These are phyloP conservation scores for Heloderma charlesbogerti DNA, from an alignment of 2,113 vertebrate genomes.

Conservation along the genomic window DNA sequence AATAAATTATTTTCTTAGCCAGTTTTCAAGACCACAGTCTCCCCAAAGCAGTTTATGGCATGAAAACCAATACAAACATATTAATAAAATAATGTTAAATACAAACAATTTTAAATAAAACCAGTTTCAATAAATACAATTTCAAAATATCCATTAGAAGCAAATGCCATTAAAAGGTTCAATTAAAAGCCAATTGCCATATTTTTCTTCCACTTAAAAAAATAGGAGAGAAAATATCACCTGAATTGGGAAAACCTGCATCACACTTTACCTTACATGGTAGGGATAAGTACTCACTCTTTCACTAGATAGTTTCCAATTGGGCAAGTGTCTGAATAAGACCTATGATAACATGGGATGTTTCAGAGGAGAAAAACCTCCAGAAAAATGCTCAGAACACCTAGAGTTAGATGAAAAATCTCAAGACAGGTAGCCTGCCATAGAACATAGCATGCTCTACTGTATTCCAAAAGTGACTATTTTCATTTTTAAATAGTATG, in stretches of 20 bases:
- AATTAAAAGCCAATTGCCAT: too few species aligned
- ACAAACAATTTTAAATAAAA: too few species aligned
- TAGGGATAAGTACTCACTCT: not conserved
- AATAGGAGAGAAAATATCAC: not conserved
- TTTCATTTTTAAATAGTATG: not conserved
- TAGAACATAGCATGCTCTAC: not conserved
- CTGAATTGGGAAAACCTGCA: not conserved
- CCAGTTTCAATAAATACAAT: too few species aligned
- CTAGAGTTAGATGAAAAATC: not conserved
- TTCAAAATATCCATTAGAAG: too few species aligned
- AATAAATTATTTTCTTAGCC: too few species aligned
- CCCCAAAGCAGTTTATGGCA: too few species aligned
- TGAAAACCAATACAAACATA: too few species aligned
- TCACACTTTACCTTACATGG: not conserved
- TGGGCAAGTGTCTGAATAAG: not conserved
- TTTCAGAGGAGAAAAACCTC: not conserved
- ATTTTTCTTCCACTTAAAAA: not conserved
- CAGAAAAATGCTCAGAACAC: not conserved
- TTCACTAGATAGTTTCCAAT: not conserved
- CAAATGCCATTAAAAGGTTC: too few species aligned
- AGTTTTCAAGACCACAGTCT: too few species aligned
- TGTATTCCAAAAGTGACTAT: not conserved
- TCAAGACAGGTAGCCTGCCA: not conserved
- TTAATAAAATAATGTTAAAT: too few species aligned
- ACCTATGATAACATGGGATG: too few species aligned